Conservation (phyloP, 2,888 invertebrate species). For the Daptonema setosum region DNA sequence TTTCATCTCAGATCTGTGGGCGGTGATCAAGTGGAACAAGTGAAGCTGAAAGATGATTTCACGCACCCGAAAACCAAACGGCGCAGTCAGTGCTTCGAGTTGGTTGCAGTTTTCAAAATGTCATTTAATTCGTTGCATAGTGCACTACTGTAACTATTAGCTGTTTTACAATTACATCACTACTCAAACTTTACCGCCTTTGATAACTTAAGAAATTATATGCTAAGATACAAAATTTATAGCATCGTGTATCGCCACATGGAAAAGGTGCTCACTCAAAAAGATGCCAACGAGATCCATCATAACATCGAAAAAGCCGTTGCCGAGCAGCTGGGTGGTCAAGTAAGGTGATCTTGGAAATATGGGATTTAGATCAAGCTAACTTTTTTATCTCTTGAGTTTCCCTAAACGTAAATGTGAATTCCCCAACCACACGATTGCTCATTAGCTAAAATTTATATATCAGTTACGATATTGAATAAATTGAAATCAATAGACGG, state of each 20-base stretch:
- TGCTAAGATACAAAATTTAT: neutral
- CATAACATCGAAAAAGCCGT: slow-evolving; percentile 45
- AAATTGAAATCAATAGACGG: too few species aligned
- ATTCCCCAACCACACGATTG: too few species aligned
- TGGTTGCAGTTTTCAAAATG: neutral
- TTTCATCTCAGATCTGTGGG: too few species aligned
- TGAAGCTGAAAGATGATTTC: slow-evolving; percentile 61
- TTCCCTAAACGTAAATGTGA: too few species aligned
- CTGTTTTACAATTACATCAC: neutral
- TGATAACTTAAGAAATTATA: neutral
- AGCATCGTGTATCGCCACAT: slow-evolving; percentile 72
- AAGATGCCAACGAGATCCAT: slow-evolving; percentile 67
- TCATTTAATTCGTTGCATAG: neutral
- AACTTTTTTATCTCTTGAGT: too few species aligned
- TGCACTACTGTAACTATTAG: neutral
- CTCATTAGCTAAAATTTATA: too few species aligned
- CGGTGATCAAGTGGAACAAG: slow-evolving; percentile 80
- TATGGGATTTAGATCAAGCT: too few species aligned
- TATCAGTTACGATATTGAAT: too few species aligned
- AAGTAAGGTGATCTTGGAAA: slow-evolving; percentile 23
- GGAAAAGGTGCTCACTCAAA: slow-evolving; percentile 62
- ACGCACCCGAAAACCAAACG: slow-evolving; percentile 56
- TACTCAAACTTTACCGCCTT: too few species aligned
- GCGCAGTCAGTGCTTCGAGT: slow-evolving; percentile 57
- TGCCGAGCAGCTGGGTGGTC: slow-evolving; percentile 32